Evolutionary conservation across 2,888 invertebrate species (phyloP).

Genomic region (Eilema sororculum): DNA sequence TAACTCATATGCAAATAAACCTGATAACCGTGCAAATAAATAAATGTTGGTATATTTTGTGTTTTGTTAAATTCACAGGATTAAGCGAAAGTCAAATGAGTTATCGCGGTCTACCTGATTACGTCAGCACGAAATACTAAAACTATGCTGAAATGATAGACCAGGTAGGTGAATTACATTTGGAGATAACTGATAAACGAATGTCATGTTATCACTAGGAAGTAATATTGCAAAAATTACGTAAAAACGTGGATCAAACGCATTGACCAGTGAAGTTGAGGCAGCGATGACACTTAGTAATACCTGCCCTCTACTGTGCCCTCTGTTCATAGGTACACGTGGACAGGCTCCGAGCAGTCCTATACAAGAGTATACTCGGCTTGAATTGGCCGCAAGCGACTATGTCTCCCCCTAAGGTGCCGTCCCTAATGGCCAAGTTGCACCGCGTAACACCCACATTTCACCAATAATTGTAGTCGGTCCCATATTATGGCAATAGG

Average conservation of each 20-base stretch:
- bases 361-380: too few relatives aligned
- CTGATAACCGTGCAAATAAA: constrained; percentile 31
- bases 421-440: too few relatives aligned
- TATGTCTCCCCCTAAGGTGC: too few relatives aligned
- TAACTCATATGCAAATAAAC: constrained; percentile 21
- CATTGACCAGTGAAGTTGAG: neutral
- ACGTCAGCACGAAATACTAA: neutral
- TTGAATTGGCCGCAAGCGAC: too few relatives aligned
- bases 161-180: neutral
- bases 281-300: too few relatives aligned
- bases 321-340: too few relatives aligned
- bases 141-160: neutral
- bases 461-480: too few relatives aligned
- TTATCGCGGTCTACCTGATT: neutral
- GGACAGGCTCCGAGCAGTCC: too few relatives aligned
- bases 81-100: neutral
- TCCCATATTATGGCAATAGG: too few relatives aligned
- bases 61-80: neutral
- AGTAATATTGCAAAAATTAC: neutral
- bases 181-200: neutral
- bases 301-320: too few relatives aligned
- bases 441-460: too few relatives aligned
- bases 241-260: neutral
- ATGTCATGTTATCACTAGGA: neutral
- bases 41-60: constrained; percentile 4